These are phyloP conservation scores for Cottus gobio DNA, from an alignment of 2,113 vertebrate genomes.

Conservation along the genomic window DNA sequence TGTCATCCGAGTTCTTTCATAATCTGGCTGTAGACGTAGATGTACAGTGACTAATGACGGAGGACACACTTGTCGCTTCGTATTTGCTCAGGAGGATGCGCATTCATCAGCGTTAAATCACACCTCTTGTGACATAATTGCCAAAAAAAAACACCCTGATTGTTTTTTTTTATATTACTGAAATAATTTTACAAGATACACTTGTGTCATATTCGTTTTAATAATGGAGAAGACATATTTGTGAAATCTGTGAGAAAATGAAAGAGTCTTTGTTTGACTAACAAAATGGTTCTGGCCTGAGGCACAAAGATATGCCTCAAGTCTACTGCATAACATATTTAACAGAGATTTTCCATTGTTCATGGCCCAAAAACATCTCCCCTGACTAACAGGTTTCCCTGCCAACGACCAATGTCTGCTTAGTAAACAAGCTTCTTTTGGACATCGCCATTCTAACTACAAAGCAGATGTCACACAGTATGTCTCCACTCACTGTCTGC, in stretches of 20 bases:
- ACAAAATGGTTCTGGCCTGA: constrained; percentile 68
- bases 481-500: constrained; percentile 72
- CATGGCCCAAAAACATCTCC: constrained; percentile 78
- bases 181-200: constrained; percentile 6
- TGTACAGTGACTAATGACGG: constrained; percentile 64
- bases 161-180: constrained; percentile 15
- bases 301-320: constrained; percentile 62
- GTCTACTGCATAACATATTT: constrained; percentile 73
- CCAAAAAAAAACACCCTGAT: constrained; percentile 5
- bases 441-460: constrained; percentile 74
- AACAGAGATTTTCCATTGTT: constrained; percentile 77
- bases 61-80: constrained; percentile 62
- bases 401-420: constrained; percentile 80
- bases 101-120: constrained; percentile 57
- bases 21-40: constrained; percentile 53
- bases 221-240: constrained; percentile 59
- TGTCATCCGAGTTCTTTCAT: constrained; percentile 37
- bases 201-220: constrained; percentile 45
- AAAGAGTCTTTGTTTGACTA: constrained; percentile 67
- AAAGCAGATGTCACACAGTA: constrained; percentile 82
- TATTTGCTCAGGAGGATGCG: constrained; percentile 45
- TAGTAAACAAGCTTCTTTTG: constrained; percentile 79
- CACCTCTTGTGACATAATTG: constrained; percentile 40
- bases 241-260: constrained; percentile 55
- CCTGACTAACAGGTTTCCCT: constrained; percentile 76